phyloP scores from a whole-genome alignment of 1,140 invertebrate genomes.

The Drosophila nannoptera region DNA sequence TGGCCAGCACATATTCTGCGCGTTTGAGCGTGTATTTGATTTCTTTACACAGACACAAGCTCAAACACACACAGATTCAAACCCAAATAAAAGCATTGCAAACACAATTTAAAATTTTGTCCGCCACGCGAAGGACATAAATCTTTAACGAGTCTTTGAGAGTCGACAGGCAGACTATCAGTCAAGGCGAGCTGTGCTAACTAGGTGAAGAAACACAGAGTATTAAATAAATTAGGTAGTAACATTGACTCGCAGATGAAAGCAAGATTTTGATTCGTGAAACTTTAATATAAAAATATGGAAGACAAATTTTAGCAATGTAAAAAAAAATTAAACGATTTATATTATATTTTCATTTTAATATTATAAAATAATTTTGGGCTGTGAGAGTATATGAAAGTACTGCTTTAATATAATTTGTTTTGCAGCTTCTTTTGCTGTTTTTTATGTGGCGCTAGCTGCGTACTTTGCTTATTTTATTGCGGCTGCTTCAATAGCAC shows the following conservation, averaged over 20 bases:
- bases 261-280: background rate
- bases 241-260: background rate
- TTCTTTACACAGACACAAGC: constrained; percentile 39
- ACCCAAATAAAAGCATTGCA: constrained; percentile 12
- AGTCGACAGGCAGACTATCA: background rate
- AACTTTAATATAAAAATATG: no score
- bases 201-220: background rate
- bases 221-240: background rate
- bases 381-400: constrained; percentile 8
- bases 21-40: constrained; percentile 47
- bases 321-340: no score
- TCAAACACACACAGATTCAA: background rate
- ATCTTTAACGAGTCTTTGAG: constrained; percentile 60
- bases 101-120: constrained; percentile 55
- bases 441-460: constrained; percentile 20
- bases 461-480: constrained; percentile 56
- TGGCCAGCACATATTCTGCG: constrained; percentile 19
- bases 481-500: constrained; percentile 37
- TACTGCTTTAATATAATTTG: constrained; percentile 4
- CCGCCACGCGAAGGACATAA: constrained; percentile 54
- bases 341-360: background rate
- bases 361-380: background rate
- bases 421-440: constrained; percentile 14
- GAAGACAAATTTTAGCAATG: no score
- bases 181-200: constrained; percentile 11